phyloP scores from a whole-genome alignment of 2,797 vertebrate genomes.

The Selene dorsalis region DNA sequence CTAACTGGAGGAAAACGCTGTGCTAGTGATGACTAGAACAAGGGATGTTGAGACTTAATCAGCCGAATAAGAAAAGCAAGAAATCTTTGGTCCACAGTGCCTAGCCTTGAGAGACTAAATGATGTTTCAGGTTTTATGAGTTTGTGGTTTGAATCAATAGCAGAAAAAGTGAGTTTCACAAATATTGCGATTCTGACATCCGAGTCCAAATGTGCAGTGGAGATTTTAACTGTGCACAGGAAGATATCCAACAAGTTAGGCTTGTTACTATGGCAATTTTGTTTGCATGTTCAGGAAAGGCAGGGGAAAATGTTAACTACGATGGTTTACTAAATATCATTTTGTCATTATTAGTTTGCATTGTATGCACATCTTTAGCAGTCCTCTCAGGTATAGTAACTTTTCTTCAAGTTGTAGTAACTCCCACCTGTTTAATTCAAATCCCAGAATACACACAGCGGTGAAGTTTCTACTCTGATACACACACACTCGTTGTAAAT shows the following conservation, averaged over 20 bases:
- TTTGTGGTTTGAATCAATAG: slow-evolving; percentile 6
- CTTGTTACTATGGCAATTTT: slow-evolving; percentile 5
- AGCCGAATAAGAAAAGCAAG: background rate
- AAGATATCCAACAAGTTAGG: background rate
- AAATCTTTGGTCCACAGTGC: no score
- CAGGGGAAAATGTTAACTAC: background rate
- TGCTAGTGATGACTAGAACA: background rate
- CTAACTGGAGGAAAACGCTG: background rate
- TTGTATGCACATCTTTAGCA: background rate
- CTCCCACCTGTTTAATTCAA: background rate
- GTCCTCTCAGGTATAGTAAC: background rate
- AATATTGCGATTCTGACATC: no score
- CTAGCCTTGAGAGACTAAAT: background rate
- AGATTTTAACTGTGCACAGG: slow-evolving; percentile 6
- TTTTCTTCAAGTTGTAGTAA: background rate
- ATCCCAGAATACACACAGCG: background rate
- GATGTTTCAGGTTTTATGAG: background rate
- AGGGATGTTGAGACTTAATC: background rate
- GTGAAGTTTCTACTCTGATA: background rate
- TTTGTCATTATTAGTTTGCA: background rate
- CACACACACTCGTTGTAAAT: background rate
- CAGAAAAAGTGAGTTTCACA: background rate
- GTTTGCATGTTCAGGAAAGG: background rate
- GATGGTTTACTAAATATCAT: background rate
- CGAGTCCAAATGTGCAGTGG: background rate